Conservation (phyloP, 1,140 invertebrate species). For the Archivesica marissinica region DNA sequence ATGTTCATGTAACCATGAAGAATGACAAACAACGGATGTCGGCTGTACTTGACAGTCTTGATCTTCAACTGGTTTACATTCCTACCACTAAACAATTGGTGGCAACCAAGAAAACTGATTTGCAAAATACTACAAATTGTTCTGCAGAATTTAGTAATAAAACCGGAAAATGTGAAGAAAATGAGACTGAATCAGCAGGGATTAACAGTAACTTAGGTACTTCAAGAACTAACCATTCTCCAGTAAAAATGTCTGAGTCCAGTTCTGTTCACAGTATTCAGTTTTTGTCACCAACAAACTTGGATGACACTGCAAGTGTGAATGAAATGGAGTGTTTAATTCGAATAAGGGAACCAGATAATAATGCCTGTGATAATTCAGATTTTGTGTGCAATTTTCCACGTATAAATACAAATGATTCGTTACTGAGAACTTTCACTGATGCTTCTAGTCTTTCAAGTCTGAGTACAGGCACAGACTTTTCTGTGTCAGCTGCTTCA, state of each 20-base stretch:
- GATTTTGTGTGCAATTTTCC: conserved; percentile 70
- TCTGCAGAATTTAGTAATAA: neutral
- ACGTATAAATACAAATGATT: conserved; percentile 65
- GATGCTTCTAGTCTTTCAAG: conserved; percentile 84
- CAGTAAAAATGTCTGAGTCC: conserved; percentile 52
- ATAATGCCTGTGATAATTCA: conserved; percentile 72
- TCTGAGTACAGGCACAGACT: conserved; percentile 82
- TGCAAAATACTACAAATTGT: conserved; percentile 2
- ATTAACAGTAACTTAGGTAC: conserved; percentile 41
- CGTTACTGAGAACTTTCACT: conserved; percentile 80
- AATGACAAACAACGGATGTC: conserved; percentile 75
- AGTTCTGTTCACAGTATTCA: conserved; percentile 44
- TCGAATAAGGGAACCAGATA: conserved; percentile 71
- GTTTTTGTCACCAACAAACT: conserved; percentile 52
- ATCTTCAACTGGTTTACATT: conserved; percentile 78
- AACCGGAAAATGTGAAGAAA: conserved; percentile 16
- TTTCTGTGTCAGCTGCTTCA: conserved; percentile 79
- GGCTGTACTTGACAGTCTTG: conserved; percentile 79
- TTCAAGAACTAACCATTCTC: conserved; percentile 1
- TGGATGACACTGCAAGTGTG: conserved; percentile 66
- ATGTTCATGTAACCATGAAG: conserved; percentile 74
- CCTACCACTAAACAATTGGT: conserved; percentile 80
- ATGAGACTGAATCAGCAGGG: conserved; percentile 9
- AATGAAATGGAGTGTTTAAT: conserved; percentile 70
- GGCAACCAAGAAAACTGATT: conserved; percentile 56